phyloP scores from a whole-genome alignment of 2,888 invertebrate species.

The Meganola albula region DNA sequence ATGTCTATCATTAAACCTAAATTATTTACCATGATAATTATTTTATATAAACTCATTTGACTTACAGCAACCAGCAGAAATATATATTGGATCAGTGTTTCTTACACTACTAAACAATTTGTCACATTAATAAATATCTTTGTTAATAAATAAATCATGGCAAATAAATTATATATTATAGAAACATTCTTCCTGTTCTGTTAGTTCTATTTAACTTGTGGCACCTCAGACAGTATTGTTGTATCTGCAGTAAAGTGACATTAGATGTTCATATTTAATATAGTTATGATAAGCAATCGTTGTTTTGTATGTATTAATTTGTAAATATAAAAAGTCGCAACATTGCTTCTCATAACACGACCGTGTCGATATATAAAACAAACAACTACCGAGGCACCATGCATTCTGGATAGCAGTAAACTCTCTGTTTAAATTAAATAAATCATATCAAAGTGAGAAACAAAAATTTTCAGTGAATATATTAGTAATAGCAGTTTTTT shows the following conservation, averaged over 20 bases:
- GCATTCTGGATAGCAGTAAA: too few relatives aligned
- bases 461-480: constrained; percentile 30
- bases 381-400: too few relatives aligned
- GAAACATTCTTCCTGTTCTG: too few relatives aligned
- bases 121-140: constrained; percentile 23
- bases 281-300: constrained; percentile 54
- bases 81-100: constrained; percentile 13
- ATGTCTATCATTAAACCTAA: constrained; percentile 64
- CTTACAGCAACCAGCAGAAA: constrained; percentile 18
- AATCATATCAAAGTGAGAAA: too few relatives aligned
- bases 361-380: too few relatives aligned
- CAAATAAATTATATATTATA: too few relatives aligned
- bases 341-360: constrained; percentile 24
- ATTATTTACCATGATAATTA: constrained; percentile 60
- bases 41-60: constrained; percentile 29
- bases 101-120: constrained; percentile 25
- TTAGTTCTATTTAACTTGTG: too few relatives aligned
- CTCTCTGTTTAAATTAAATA: too few relatives aligned
- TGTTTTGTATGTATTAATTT: constrained; percentile 26
- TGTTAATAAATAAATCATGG: constrained; percentile 32
- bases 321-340: constrained; percentile 27
- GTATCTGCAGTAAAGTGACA: constrained; percentile 27
- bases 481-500: constrained; percentile 15
- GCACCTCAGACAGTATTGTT: too few relatives aligned
- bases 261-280: constrained; percentile 45